These are phyloP conservation scores for Dromaius novaehollandiae DNA, from an alignment of 2,113 vertebrate species.

Conservation along the genomic window DNA sequence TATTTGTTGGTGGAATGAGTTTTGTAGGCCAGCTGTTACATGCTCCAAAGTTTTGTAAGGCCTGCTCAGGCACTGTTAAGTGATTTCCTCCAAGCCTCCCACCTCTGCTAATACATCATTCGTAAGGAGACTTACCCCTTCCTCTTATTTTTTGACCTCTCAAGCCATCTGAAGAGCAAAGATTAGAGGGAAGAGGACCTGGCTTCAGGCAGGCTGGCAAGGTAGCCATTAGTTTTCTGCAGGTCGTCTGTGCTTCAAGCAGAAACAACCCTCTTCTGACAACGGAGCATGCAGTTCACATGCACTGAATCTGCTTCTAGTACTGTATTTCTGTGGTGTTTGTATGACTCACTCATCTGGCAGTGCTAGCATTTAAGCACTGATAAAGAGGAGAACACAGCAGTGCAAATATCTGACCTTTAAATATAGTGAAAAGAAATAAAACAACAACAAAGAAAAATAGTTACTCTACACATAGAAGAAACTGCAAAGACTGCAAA, in stretches of 20 bases:
- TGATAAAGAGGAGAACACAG: conserved; percentile 30
- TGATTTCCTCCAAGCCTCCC: background rate
- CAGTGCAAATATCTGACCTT: conserved; percentile 48
- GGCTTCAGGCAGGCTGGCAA: background rate
- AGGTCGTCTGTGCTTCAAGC: background rate
- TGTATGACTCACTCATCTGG: background rate
- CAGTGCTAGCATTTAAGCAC: background rate
- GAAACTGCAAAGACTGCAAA: background rate
- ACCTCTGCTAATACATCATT: background rate
- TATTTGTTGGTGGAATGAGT: background rate
- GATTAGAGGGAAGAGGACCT: background rate
- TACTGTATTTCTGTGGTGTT: background rate
- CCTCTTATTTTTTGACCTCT: background rate
- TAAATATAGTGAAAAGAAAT: background rate
- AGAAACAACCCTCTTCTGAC: background rate
- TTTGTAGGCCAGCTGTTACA: background rate
- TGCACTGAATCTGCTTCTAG: background rate
- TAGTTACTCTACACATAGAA: background rate
- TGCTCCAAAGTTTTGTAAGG: background rate
- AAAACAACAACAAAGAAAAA: conserved; percentile 7
- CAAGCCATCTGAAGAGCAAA: background rate
- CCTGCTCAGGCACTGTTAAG: background rate
- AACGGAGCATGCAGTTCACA: background rate
- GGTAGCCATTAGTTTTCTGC: background rate
- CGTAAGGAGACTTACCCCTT: background rate